Conservation (phyloP, 2,888 invertebrate genomes). For the Cabera pusaria region DNA sequence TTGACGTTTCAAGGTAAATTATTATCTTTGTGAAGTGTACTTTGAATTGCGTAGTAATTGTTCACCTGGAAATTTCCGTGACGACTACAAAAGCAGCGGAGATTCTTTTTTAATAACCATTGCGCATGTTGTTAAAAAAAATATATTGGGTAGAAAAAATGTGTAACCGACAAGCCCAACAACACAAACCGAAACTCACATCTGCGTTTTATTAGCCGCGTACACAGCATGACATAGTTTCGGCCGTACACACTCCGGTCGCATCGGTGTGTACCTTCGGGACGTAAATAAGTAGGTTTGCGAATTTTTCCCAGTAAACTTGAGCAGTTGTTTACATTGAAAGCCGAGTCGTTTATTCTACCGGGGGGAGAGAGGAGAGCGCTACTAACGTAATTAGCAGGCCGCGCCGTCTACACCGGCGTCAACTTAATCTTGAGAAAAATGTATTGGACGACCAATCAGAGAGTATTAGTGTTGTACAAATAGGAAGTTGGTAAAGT, state of each 20-base stretch:
- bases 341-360: slow-evolving; percentile 76
- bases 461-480: slow-evolving; percentile 44
- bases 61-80: background rate
- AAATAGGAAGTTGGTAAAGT: slow-evolving; percentile 36
- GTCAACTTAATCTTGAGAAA: slow-evolving; percentile 57
- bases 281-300: slow-evolving; percentile 75
- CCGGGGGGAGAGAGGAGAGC: slow-evolving; percentile 46
- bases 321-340: slow-evolving; percentile 75
- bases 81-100: background rate
- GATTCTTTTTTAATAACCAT: slow-evolving; percentile 7
- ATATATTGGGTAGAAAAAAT: slow-evolving; percentile 6
- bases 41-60: slow-evolving; percentile 4
- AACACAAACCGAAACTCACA: slow-evolving; percentile 27
- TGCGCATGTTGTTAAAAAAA: too few relatives aligned
- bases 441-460: slow-evolving; percentile 52
- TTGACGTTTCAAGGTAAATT: slow-evolving; percentile 20
- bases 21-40: slow-evolving; percentile 5
- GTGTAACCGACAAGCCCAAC: slow-evolving; percentile 12
- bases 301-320: slow-evolving; percentile 76
- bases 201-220: slow-evolving; percentile 31
- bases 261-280: slow-evolving; percentile 56
- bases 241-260: slow-evolving; percentile 46
- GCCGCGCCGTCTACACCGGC: slow-evolving; percentile 55
- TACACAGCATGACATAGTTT: slow-evolving; percentile 38
- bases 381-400: slow-evolving; percentile 77